phyloP scores from a whole-genome alignment of 2,797 vertebrate species.

The Takifugu rubripes region DNA sequence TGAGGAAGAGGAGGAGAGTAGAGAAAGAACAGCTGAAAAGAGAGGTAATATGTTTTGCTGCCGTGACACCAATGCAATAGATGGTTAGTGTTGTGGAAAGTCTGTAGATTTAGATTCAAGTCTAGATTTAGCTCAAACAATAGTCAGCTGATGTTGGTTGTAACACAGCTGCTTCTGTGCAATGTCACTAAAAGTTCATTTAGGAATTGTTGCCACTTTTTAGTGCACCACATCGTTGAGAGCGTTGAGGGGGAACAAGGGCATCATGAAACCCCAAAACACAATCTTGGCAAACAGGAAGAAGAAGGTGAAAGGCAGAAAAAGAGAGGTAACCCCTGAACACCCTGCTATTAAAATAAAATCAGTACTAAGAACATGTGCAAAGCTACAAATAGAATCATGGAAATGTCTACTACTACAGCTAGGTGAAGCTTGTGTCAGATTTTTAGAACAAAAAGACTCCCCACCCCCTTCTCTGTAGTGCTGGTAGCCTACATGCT shows the following conservation, averaged over 20 bases:
- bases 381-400: background rate
- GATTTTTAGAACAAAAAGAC: conserved; percentile 33
- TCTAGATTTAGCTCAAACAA: conserved; percentile 29
- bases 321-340: conserved; percentile 60
- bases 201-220: conserved; percentile 46
- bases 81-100: conserved; percentile 15
- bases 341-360: background rate
- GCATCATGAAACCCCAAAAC: conserved; percentile 20
- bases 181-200: conserved; percentile 34
- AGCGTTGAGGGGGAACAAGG: conserved; percentile 23
- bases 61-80: background rate
- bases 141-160: conserved; percentile 16
- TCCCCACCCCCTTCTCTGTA: conserved; percentile 15
- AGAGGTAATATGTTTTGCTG: conserved; percentile 5
- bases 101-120: conserved; percentile 5
- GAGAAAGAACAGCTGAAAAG: conserved; percentile 1
- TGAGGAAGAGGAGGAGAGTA: background rate
- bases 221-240: conserved; percentile 37
- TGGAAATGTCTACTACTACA: conserved; percentile 25
- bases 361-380: background rate
- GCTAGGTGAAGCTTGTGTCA: conserved; percentile 20
- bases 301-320: conserved; percentile 36
- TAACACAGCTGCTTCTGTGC: conserved; percentile 5
- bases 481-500: conserved; percentile 28
- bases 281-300: conserved; percentile 26